Base-by-base conservation (phyloP, 2,113 vertebrate genomes). In the Vanacampus margaritifer region DNA sequence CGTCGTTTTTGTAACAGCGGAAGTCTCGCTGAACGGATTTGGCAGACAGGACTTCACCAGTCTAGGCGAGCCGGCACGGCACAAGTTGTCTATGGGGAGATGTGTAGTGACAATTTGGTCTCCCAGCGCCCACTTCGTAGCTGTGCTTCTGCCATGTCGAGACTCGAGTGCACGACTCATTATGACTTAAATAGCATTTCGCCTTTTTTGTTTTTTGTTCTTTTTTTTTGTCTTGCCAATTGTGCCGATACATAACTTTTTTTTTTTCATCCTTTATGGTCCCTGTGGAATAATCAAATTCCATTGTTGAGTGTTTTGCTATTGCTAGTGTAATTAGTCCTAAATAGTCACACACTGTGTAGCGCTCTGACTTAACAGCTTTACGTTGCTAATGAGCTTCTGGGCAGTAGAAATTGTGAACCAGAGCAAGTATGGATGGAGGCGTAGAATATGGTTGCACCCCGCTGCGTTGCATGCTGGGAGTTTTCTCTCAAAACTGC, bases 331-430 rank as follows among this genome's bases (percentile, higher is more conserved):
- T 8, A 57, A 62, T 39, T 12, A 5, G 21, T 21, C 59, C 12
- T 41, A 41, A 16, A 41, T 3, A 62, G 19, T 23, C 59, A 23
- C 35, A 41, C 8, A 36, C 21, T n/a, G 17, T 41, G 59, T 12
- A 37, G 14, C 35, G 6, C 19, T 37, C 58, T 39, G 58, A 5
- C 58, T 57, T 68, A 72, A 75, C 74, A 75, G 81, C 75, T 86
- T 85, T 85, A 85, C 85, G 82, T 85, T 76, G 79, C 75, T 84
- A 85, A 85, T 82, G 74, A 88, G 84, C 62, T 75, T 82, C 73
- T 83, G 84, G 64, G 76, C 71, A 73, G 59, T 10, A 63, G 58
- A 68, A 78, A 76, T 72, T 87, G 85, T 82, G 79, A 83, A 85
- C 78, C 36, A 11, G 72, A 76, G 72, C 75, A 0, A 79, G 83